Percentiles rank a stretch among this genome's conserved stretches.
Conservation (phyloP, 1,140 invertebrate species). For the Asbolus verrucosus region DNA sequence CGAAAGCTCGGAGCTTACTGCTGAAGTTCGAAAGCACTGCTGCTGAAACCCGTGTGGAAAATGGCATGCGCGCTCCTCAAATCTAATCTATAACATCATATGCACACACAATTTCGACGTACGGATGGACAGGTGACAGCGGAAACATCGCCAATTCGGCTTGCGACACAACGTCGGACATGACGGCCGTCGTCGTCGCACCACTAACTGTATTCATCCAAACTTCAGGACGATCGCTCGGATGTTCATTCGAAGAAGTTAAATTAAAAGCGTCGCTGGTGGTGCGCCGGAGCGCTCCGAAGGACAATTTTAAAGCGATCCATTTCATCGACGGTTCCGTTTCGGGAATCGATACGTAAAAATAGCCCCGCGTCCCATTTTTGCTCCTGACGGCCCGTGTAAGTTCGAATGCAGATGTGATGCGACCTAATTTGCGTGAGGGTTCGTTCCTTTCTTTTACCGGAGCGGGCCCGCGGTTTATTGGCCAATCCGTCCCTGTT, state of each 20-base stretch:
- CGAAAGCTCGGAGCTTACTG: slow-evolving; percentile 53
- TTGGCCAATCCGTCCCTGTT: slow-evolving; percentile 47
- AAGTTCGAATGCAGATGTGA: too few relatives aligned
- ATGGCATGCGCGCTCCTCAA: slow-evolving; percentile 62
- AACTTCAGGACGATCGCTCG: too few relatives aligned
- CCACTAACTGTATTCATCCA: too few relatives aligned
- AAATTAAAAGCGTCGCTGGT: neutral
- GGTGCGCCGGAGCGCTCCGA: too few relatives aligned
- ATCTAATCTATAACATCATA: slow-evolving; percentile 64
- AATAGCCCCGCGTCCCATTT: too few relatives aligned
- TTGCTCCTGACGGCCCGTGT: too few relatives aligned
- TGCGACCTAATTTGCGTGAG: neutral
- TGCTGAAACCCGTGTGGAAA: slow-evolving; percentile 56
- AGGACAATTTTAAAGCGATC: too few relatives aligned
- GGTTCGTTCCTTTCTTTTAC: neutral
- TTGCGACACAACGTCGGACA: neutral
- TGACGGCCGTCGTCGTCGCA: too few relatives aligned
- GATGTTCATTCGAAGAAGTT: too few relatives aligned
- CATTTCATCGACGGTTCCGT: too few relatives aligned
- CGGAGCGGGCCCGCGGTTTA: slow-evolving; percentile 5
- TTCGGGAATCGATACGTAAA: too few relatives aligned
- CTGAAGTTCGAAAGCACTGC: slow-evolving; percentile 47
- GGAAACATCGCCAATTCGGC: neutral
- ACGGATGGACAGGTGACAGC: slow-evolving; percentile 49
- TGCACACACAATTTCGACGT: slow-evolving; percentile 52